Percentiles rank a stretch among this genome's conserved stretches.
Evolutionary conservation across 1,140 invertebrate genomes (phyloP).

Genomic region (Aphaenogaster floridana): DNA sequence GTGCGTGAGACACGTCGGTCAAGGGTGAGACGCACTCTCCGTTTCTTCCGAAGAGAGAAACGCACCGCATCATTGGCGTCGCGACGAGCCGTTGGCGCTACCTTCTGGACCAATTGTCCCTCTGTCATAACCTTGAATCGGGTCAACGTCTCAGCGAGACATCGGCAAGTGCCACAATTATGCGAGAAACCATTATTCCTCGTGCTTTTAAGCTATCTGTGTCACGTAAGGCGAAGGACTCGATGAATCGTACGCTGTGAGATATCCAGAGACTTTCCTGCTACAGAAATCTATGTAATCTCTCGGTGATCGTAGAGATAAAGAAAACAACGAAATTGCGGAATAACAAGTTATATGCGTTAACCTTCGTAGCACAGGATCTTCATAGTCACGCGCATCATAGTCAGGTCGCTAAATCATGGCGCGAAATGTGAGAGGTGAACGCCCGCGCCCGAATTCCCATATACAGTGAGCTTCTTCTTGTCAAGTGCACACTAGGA

Average conservation of each 20-base stretch:
- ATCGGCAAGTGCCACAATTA: not conserved
- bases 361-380: not conserved
- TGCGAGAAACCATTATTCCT: not conserved
- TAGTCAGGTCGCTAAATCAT: not conserved
- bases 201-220: not conserved
- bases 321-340: not conserved
- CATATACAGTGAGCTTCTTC: conserved; percentile 36
- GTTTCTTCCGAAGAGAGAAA: conserved; percentile 15
- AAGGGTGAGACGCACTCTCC: conserved; percentile 31
- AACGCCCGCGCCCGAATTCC: conserved; percentile 28
- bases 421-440: conserved; percentile 54
- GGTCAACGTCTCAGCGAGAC: not conserved
- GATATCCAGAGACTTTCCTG: not conserved
- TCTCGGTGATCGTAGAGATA: not conserved
- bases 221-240: not conserved
- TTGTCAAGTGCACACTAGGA: not conserved
- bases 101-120: conserved; percentile 41
- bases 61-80: conserved; percentile 46
- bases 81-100: conserved; percentile 37
- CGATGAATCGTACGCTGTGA: not conserved
- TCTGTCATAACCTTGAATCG: conserved; percentile 54
- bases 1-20: conserved; percentile 40
- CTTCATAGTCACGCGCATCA: not conserved
- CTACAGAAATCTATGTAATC: not conserved
- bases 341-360: not conserved